A percentile compares a stretch with the other conserved stretches of the same genome.
Conservation (phyloP, 2,888 invertebrate genomes). For the Lissonota sp. region DNA sequence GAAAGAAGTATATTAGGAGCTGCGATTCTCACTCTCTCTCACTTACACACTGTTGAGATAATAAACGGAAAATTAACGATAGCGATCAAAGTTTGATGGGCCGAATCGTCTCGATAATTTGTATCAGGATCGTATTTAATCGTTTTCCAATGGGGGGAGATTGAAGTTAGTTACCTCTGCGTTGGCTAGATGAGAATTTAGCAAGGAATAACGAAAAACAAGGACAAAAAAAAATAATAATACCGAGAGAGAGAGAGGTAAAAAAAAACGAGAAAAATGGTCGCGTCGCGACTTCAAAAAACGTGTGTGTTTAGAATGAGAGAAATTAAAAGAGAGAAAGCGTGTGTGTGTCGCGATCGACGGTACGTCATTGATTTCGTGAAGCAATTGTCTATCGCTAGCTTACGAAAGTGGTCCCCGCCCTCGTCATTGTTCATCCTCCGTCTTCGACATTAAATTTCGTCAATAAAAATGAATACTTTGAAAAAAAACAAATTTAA, state of each 20-base stretch:
- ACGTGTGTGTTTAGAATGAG: conserved; percentile 56
- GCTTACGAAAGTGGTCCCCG: conserved; percentile 75
- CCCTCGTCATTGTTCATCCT: conserved; percentile 77
- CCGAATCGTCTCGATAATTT: conserved; percentile 45
- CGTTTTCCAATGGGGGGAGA: conserved; percentile 55
- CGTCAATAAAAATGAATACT: conserved; percentile 72
- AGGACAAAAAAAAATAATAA: conserved; percentile 14
- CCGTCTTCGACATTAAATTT: conserved; percentile 76
- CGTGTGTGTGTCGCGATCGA: conserved; percentile 64
- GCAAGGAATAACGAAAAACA: conserved; percentile 21
- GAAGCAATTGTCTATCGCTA: conserved; percentile 66
- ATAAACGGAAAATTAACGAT: conserved; percentile 39
- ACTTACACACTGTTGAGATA: conserved; percentile 34
- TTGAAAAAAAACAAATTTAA: conserved; percentile 66
- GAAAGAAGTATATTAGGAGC: conserved; percentile 37
- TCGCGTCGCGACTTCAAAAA: conserved; percentile 48
- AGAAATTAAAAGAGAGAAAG: conserved; percentile 48
- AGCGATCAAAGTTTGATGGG: conserved; percentile 44
- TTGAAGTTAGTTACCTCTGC: conserved; percentile 45
- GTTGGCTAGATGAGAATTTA: conserved; percentile 65
- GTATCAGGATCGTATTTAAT: conserved; percentile 55
- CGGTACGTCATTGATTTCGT: conserved; percentile 66
- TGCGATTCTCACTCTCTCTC: conserved; percentile 55
- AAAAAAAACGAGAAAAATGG: conserved; percentile 17
- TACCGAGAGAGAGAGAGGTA: background rate